Conservation (phyloP, 2,888 invertebrate genomes). For the Aromia moschata region DNA sequence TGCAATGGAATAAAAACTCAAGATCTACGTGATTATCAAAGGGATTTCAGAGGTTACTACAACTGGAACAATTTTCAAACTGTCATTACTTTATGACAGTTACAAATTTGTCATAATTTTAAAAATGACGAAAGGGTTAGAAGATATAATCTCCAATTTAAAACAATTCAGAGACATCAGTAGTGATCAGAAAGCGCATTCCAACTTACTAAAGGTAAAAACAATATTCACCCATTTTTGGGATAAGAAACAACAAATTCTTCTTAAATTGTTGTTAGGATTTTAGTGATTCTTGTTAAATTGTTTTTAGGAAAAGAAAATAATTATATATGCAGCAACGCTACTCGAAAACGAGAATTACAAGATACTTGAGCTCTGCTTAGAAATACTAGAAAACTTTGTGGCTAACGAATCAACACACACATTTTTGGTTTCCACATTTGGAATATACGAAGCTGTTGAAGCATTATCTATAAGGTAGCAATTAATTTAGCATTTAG, state of each 20-base stretch:
- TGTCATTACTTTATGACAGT: not conserved
- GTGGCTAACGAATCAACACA: slow-evolving; percentile 43
- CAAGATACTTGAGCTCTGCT: slow-evolving; percentile 41
- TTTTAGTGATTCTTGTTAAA: not conserved
- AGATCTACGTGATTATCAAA: not conserved
- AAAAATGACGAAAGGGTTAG: not conserved
- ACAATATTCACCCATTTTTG: not conserved
- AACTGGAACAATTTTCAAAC: no score
- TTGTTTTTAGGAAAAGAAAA: slow-evolving; percentile 45
- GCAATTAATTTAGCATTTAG: not conserved
- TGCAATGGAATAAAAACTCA: no score
- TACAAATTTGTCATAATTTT: slow-evolving; percentile 7
- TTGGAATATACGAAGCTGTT: slow-evolving; percentile 52
- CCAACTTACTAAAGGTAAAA: slow-evolving; percentile 28
- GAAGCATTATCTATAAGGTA: slow-evolving; percentile 49
- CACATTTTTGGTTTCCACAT: slow-evolving; percentile 42
- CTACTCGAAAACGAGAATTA: slow-evolving; percentile 44
- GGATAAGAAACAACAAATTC: no score
- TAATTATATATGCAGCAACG: slow-evolving; percentile 47
- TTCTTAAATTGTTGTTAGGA: no score
- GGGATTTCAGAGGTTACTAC: no score
- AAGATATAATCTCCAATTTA: slow-evolving; percentile 31
- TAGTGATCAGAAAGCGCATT: slow-evolving; percentile 27
- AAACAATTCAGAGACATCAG: slow-evolving; percentile 32
- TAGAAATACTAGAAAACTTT: slow-evolving; percentile 50